A percentile compares a stretch with the other conserved stretches of the same genome.
These are phyloP conservation scores for Geodia barretti DNA, from an alignment of 37 sponge, comb jelly and placozoan genomes.

Conservation along the genomic window DNA sequence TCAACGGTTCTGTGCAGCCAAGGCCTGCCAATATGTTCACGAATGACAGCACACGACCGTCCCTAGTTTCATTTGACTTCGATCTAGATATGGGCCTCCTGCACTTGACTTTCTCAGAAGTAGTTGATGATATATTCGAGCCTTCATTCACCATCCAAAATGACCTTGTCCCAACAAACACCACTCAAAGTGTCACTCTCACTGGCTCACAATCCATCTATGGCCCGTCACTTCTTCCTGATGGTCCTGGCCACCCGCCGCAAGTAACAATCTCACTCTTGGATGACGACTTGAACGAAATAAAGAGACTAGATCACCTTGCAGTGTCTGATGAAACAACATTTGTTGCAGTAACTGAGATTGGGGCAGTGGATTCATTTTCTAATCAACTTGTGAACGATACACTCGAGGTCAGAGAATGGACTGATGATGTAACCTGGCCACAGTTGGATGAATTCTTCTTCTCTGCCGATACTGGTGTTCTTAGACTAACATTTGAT, in stretches of 20 bases:
- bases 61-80: conserved; percentile 63
- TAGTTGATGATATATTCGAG: conserved; percentile 62
- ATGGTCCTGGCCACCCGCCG: conserved; percentile 86
- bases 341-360: conserved; percentile 47
- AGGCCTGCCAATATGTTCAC: conserved; percentile 60
- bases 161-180: conserved; percentile 22
- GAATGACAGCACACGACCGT: conserved; percentile 55
- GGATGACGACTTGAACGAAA: conserved; percentile 67
- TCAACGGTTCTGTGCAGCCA: conserved; percentile 53
- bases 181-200: conserved; percentile 27
- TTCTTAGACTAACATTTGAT: conserved; percentile 77
- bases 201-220: conserved; percentile 28
- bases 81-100: conserved; percentile 77
- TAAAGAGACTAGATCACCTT: conserved; percentile 58
- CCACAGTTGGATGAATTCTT: conserved; percentile 63
- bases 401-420: conserved; percentile 41
- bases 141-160: conserved; percentile 47
- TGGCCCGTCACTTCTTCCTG: conserved; percentile 81
- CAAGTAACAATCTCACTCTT: conserved; percentile 64
- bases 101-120: conserved; percentile 83
- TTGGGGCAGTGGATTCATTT: conserved; percentile 61
- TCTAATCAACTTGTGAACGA: conserved; percentile 28
- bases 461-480: conserved; percentile 72
- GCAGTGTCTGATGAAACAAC: conserved; percentile 58
- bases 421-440: conserved; percentile 56